Evolutionary conservation across 2,888 invertebrate species (phyloP).

Genomic region (Metallyticus violacea): DNA sequence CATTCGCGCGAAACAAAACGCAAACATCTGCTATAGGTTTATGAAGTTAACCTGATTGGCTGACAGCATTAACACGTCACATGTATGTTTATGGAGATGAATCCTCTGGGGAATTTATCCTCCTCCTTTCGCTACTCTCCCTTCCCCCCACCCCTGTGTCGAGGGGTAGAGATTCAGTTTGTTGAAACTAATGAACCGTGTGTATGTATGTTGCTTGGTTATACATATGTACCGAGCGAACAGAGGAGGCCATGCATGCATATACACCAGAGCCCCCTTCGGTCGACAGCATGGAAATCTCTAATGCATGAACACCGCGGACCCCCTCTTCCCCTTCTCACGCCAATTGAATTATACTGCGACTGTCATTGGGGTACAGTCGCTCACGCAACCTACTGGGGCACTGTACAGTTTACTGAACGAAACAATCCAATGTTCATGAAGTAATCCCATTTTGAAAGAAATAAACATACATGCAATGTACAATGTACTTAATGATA

Average conservation of each 20-base stretch:
- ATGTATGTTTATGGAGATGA: constrained; percentile 32
- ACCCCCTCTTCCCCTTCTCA: not conserved
- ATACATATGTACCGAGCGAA: constrained; percentile 8
- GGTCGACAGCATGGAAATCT: constrained; percentile 11
- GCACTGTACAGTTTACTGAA: not conserved
- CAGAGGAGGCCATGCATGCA: constrained; percentile 9
- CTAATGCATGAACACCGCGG: constrained; percentile 22
- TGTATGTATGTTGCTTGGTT: constrained; percentile 15
- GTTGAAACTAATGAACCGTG: constrained; percentile 31
- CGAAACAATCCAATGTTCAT: not conserved
- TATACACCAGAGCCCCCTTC: not conserved
- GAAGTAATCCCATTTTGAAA: too few relatives aligned
- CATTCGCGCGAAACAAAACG: constrained; percentile 7
- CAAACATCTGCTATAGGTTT: constrained; percentile 19
- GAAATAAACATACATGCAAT: too few relatives aligned
- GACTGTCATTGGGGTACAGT: constrained; percentile 18
- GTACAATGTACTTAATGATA: too few relatives aligned
- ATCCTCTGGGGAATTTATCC: constrained; percentile 6
- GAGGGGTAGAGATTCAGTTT: constrained; percentile 13
- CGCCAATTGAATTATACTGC: constrained; percentile 18
- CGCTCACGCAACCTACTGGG: not conserved
- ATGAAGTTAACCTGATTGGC: constrained; percentile 31
- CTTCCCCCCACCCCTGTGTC: not conserved
- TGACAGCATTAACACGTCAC: constrained; percentile 26
- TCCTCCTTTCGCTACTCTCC: not conserved